Base-by-base conservation (phyloP, 1,140 invertebrate species). In the Branchinecta lynchi region DNA sequence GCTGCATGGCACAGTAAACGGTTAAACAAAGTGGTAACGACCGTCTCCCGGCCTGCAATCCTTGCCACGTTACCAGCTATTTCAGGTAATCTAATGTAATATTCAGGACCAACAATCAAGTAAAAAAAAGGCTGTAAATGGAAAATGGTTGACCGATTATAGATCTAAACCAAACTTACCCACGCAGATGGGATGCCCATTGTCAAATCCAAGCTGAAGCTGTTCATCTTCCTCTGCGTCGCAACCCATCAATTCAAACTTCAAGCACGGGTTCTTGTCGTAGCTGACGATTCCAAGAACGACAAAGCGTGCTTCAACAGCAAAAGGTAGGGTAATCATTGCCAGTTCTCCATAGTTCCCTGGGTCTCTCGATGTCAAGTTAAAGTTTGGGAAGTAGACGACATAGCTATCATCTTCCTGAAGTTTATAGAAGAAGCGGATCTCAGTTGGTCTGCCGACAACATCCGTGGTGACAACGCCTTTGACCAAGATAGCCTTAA, bases 381-480 rank as follows among this genome's bases (percentile, higher is more conserved):
- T 96, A 76, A 95, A 95, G 75, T 96, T 95, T 12, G 93, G 93
- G 82, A 94, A 96, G 74, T 96, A 96, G 0, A 96, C 91, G 8
- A 96, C 92, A 75, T 95, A 96, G 75, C 96, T 95, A 77, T 96
- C 93, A 73, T 80, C 86, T 78, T 94, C 92, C 7, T 89, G 83
- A 80, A 92, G 89, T 80, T 97, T 97, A 77, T 97, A 97, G 82
- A 97, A 97, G 80, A 97, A 93, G 70, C 94, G 82, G 69, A 97
- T 92, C 82, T 96, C 93, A 0, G 92, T 96, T 8, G 93, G 92
- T 70, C 93, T 82, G 69, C 93, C 93, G 10, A 95, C 92, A 68
- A 95, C 92, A 75, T 95, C 92, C 73, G 93, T 94, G 0, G 92
- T 95, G 6, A 96, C 89, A 12, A 96, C 92, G 68, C 93, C 93